Evolutionary conservation across 2,113 vertebrate genomes (phyloP).

Genomic region (Caracal caracal): DNA sequence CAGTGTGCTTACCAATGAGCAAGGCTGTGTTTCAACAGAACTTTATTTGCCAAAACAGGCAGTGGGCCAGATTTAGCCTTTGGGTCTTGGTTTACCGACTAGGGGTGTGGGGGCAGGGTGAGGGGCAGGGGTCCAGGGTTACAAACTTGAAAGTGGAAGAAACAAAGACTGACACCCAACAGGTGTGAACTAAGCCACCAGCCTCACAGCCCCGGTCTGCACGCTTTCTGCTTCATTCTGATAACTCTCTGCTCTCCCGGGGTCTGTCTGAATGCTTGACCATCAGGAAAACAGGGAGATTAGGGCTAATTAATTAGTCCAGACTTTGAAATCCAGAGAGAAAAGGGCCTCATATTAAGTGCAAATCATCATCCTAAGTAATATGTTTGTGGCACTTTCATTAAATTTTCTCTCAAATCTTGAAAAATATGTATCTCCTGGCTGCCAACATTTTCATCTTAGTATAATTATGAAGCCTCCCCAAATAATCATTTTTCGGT

Average conservation of each 20-base stretch:
- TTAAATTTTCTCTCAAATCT: constrained; percentile 69
- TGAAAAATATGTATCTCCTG: constrained; percentile 68
- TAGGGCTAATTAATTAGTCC: constrained; percentile 79
- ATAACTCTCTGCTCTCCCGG: not conserved
- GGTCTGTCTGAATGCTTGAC: constrained; percentile 68
- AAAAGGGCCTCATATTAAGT: constrained; percentile 64
- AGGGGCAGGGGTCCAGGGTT: not conserved
- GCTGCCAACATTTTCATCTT: constrained; percentile 64
- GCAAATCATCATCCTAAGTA: constrained; percentile 74
- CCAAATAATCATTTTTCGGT: constrained; percentile 63
- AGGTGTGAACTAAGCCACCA: not conserved
- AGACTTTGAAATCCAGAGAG: constrained; percentile 72
- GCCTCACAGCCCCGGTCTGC: accelerated
- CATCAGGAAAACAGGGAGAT: constrained; percentile 61
- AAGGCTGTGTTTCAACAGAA: not conserved
- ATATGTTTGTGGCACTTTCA: constrained; percentile 74
- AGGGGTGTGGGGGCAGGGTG: not conserved
- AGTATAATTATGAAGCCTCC: constrained; percentile 72
- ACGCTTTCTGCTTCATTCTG: not conserved
- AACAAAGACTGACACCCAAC: not conserved
- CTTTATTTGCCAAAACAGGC: not conserved
- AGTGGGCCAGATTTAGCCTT: accelerated
- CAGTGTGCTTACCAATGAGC: accelerated
- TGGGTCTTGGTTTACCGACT: not conserved
- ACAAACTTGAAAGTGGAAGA: not conserved